Conservation (phyloP, 2,888 invertebrate genomes). For the Amblyjoppa proteus region DNA sequence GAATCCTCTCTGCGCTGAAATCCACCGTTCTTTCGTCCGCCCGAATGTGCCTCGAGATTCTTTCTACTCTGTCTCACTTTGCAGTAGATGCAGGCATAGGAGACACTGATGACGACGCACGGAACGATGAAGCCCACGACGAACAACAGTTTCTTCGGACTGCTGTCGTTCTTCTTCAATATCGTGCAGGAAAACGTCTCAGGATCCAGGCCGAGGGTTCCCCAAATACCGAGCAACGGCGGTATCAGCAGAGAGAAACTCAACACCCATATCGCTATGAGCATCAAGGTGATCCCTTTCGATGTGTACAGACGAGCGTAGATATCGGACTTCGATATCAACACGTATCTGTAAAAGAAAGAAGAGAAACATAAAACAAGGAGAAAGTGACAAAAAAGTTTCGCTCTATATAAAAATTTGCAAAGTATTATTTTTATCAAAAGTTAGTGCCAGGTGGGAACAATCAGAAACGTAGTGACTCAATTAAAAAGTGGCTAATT, state of each 20-base stretch:
- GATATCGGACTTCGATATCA: conserved; percentile 93
- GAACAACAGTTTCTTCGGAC: conserved; percentile 94
- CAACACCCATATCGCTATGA: conserved; percentile 92
- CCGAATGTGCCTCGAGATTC: conserved; percentile 91
- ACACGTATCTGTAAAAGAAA: conserved; percentile 89
- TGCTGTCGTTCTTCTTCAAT: conserved; percentile 90
- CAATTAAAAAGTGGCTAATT: no score
- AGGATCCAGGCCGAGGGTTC: conserved; percentile 92
- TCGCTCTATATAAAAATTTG: neutral
- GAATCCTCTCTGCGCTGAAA: conserved; percentile 90
- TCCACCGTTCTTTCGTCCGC: conserved; percentile 84
- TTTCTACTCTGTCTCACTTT: conserved; percentile 91
- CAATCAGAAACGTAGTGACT: no score
- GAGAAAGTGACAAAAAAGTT: conserved; percentile 19
- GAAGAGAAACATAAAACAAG: conserved; percentile 2
- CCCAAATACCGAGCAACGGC: conserved; percentile 93
- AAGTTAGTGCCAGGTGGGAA: no score
- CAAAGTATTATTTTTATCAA: no score
- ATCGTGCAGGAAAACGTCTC: conserved; percentile 96
- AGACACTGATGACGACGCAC: conserved; percentile 93
- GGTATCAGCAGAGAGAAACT: conserved; percentile 88
- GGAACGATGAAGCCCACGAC: conserved; percentile 94
- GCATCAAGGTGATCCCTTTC: conserved; percentile 91
- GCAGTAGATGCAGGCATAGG: conserved; percentile 95
- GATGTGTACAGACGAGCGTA: conserved; percentile 92